phyloP scores from a whole-genome alignment of 2,888 invertebrate species.

The Mycalesis mineus region DNA sequence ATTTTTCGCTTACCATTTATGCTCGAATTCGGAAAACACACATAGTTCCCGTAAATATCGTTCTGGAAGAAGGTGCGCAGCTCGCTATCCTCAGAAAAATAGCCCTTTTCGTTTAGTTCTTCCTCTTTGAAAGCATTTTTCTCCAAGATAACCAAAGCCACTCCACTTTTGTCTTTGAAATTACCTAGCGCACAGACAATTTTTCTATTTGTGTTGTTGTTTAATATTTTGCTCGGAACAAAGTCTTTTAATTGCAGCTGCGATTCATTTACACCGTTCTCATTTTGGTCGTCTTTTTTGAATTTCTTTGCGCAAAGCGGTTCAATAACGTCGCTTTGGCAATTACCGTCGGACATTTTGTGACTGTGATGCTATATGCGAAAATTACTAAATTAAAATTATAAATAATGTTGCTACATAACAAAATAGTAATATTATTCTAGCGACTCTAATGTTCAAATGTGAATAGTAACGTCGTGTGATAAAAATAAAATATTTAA shows the following conservation, averaged over 20 bases:
- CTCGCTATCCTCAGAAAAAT: constrained; percentile 80
- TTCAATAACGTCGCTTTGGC: constrained; percentile 50
- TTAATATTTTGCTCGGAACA: constrained; percentile 81
- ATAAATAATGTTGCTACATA: neutral
- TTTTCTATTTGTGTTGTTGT: constrained; percentile 85
- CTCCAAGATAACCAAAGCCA: constrained; percentile 87
- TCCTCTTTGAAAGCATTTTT: constrained; percentile 88
- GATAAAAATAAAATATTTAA: too few species aligned
- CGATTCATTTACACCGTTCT: constrained; percentile 49
- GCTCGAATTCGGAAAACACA: constrained; percentile 80
- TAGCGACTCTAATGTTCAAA: too few species aligned
- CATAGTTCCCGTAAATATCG: constrained; percentile 91
- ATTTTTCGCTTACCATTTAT: constrained; percentile 79
- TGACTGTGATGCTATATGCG: constrained; percentile 43
- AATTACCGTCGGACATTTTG: constrained; percentile 70
- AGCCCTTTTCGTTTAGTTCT: constrained; percentile 73
- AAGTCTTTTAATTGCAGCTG: constrained; percentile 81
- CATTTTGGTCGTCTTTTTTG: constrained; percentile 62
- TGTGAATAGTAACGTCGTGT: too few species aligned
- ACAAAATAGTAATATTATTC: too few species aligned
- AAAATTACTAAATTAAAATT: constrained; percentile 5
- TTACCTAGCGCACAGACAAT: constrained; percentile 83
- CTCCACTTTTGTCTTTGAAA: constrained; percentile 79
- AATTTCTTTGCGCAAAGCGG: constrained; percentile 60
- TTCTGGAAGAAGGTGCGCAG: constrained; percentile 84